phyloP scores from a whole-genome alignment of 2,797 vertebrate species.

The Eleutherodactylus coqui region DNA sequence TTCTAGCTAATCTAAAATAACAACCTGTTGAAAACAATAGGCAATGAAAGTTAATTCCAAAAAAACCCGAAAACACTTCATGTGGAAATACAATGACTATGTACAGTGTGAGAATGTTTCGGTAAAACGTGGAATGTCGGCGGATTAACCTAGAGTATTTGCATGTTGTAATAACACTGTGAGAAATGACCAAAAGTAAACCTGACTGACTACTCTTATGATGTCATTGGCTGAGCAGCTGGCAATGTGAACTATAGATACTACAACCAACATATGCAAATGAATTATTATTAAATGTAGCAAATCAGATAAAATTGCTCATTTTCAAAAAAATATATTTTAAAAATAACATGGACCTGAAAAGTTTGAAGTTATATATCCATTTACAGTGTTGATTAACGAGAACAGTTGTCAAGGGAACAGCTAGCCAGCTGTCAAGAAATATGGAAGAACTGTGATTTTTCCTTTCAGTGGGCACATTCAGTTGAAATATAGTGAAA shows the following conservation, averaged over 20 bases:
- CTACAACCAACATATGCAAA: neutral
- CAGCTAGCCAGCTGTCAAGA: slow-evolving; percentile 67
- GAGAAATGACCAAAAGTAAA: neutral
- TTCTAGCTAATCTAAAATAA: neutral
- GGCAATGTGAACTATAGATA: neutral
- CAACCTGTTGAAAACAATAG: neutral
- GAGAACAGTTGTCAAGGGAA: slow-evolving; percentile 72
- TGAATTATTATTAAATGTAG: neutral
- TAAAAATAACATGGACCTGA: slow-evolving; percentile 62
- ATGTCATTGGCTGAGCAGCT: neutral
- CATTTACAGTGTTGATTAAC: slow-evolving; percentile 73
- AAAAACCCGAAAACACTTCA: neutral
- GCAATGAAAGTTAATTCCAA: neutral
- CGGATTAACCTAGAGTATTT: neutral
- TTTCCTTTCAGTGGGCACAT: slow-evolving; percentile 67
- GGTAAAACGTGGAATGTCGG: neutral
- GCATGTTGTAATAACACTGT: too few relatives aligned
- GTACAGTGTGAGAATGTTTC: neutral
- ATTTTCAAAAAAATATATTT: slow-evolving; percentile 58
- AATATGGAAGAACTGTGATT: slow-evolving; percentile 66
- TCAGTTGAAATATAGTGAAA: slow-evolving; percentile 63
- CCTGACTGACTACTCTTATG: neutral
- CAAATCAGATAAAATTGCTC: neutral
- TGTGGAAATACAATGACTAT: neutral
- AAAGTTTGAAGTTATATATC: slow-evolving; percentile 63